phyloP scores from a whole-genome alignment of 2,888 invertebrate species.

The Antheraea assamensis region DNA sequence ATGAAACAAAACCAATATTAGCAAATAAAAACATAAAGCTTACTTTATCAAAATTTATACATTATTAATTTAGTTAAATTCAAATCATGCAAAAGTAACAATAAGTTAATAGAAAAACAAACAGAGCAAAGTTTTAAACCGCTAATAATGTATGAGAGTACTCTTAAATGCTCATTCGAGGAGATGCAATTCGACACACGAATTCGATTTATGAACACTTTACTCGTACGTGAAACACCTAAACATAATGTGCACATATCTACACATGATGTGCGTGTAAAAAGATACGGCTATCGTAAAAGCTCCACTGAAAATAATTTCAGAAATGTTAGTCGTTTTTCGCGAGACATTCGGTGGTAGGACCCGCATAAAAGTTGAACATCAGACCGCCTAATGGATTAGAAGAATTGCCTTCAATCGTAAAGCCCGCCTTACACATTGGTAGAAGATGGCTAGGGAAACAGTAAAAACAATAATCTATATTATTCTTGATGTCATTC shows the following conservation, averaged over 20 bases:
- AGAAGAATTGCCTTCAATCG: slow-evolving; percentile 77
- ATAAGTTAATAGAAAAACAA: slow-evolving; percentile 23
- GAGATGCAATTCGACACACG: slow-evolving; percentile 68
- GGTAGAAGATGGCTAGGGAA: slow-evolving; percentile 59
- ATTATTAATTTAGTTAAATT: neutral
- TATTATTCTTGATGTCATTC: slow-evolving; percentile 51
- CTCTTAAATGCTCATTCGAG: slow-evolving; percentile 22
- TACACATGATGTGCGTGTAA: slow-evolving; percentile 78
- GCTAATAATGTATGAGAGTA: slow-evolving; percentile 1
- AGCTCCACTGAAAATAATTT: slow-evolving; percentile 80
- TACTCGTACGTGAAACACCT: slow-evolving; percentile 66
- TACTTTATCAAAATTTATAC: neutral
- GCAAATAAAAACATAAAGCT: neutral
- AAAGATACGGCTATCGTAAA: slow-evolving; percentile 81
- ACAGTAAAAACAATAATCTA: slow-evolving; percentile 63
- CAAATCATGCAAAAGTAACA: slow-evolving; percentile 26
- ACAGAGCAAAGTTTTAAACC: slow-evolving; percentile 8
- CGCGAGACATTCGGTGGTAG: slow-evolving; percentile 77
- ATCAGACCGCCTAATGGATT: slow-evolving; percentile 79
- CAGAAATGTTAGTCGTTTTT: slow-evolving; percentile 76
- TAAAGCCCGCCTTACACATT: slow-evolving; percentile 65
- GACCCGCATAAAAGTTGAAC: slow-evolving; percentile 78
- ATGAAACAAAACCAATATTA: neutral
- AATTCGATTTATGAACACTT: slow-evolving; percentile 77
- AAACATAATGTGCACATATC: slow-evolving; percentile 76